Evolutionary conservation across 1,140 invertebrate genomes (phyloP).

Genomic region (Lepidurus packardi): DNA sequence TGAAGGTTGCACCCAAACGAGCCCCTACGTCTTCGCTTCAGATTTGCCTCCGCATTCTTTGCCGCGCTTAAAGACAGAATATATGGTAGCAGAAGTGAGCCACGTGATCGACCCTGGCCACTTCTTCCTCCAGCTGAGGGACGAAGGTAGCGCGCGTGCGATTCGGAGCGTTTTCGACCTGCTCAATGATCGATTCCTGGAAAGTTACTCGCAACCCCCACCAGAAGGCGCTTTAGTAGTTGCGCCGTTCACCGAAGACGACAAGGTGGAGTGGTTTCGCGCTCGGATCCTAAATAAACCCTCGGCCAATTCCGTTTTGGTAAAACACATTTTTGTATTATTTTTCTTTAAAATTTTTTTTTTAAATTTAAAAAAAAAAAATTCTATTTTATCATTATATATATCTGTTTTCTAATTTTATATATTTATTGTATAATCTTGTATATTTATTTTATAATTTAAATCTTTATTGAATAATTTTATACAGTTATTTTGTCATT

Average conservation of each 20-base stretch:
- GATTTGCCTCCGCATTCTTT: constrained; percentile 45
- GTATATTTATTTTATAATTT: background rate
- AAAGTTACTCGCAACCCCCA: constrained; percentile 22
- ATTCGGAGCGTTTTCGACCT: constrained; percentile 29
- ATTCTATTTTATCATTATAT: too few species aligned
- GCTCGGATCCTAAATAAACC: constrained; percentile 30
- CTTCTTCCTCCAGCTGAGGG: constrained; percentile 56
- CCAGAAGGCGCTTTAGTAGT: constrained; percentile 33
- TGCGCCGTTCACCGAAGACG: constrained; percentile 35
- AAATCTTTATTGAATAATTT: background rate
- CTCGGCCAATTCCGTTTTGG: background rate
- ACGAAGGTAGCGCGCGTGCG: constrained; percentile 30
- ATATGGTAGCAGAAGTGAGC: constrained; percentile 46
- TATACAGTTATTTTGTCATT: background rate
- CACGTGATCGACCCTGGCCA: constrained; percentile 52
- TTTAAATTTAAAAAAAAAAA: too few species aligned
- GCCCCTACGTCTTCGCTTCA: background rate
- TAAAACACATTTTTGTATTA: background rate
- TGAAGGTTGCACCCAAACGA: background rate
- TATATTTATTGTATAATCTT: background rate
- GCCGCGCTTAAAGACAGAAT: constrained; percentile 49
- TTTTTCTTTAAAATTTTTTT: too few species aligned
- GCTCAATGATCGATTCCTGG: background rate
- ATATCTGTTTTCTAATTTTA: background rate
- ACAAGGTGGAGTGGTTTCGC: constrained; percentile 40